Conservation (phyloP, 2,888 invertebrate genomes). For the Aromia moschata region DNA sequence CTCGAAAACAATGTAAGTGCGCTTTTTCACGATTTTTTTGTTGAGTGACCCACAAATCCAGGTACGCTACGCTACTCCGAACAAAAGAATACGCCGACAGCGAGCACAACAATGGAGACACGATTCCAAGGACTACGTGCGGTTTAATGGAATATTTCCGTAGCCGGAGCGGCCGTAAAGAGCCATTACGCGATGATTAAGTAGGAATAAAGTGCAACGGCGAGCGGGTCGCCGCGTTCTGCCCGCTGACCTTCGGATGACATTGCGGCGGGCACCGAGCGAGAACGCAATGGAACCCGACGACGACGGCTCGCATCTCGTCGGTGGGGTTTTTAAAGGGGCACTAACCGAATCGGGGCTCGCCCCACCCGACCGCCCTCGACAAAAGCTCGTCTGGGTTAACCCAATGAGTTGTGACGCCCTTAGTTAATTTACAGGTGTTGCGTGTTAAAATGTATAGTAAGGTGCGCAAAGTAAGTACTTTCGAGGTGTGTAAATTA, state of each 20-base stretch:
- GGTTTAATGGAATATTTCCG: conserved; percentile 31
- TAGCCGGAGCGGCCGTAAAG: conserved; percentile 14
- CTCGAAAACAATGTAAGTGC: conserved; percentile 27
- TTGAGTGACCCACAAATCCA: conserved; percentile 37
- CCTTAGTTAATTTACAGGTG: no score
- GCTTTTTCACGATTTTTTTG: conserved; percentile 24
- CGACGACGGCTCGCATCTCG: neutral
- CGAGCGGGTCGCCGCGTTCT: conserved; percentile 22
- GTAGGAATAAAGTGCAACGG: conserved; percentile 26
- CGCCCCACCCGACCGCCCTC: neutral
- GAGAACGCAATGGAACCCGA: neutral
- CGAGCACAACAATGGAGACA: conserved; percentile 20
- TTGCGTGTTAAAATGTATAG: no score
- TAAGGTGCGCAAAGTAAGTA: no score
- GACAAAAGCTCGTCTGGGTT: neutral
- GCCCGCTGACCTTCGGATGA: conserved; percentile 26
- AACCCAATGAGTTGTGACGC: neutral
- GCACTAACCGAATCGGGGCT: conserved; percentile 2
- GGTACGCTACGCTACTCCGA: conserved; percentile 24
- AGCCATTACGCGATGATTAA: conserved; percentile 23
- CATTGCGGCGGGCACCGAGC: conserved; percentile 24
- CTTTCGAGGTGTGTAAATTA: no score
- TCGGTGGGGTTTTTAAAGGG: conserved; percentile 21
- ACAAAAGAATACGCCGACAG: conserved; percentile 29
- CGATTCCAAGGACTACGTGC: conserved; percentile 21